These are phyloP conservation scores for Boleophthalmus pectinirostris DNA, from an alignment of 2,113 vertebrate species.

Conservation along the genomic window DNA sequence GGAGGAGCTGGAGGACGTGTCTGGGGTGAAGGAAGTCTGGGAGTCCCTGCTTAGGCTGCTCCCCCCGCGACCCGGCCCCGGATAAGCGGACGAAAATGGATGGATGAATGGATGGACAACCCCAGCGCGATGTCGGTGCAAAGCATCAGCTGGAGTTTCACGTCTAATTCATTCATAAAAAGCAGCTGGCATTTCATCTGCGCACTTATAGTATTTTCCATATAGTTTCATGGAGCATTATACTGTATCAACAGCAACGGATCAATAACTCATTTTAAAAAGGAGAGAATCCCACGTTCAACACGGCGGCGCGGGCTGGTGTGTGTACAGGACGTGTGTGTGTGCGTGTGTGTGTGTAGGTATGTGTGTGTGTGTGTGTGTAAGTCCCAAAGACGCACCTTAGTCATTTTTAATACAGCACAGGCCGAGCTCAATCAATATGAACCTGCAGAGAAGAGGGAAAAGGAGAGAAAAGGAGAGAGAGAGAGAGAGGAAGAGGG, in stretches of 20 bases:
- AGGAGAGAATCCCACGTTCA: background rate
- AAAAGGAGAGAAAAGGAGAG: background rate
- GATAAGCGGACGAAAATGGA: too few species aligned
- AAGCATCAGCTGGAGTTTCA: background rate
- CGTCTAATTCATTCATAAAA: background rate
- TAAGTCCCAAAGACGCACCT: slow-evolving; percentile 12
- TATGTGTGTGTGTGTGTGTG: slow-evolving; percentile 18
- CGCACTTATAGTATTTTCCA: background rate
- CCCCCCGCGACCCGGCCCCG: too few species aligned
- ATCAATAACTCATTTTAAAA: background rate
- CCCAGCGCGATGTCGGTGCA: too few species aligned
- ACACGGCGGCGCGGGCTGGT: background rate
- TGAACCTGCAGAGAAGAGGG: slow-evolving; percentile 22
- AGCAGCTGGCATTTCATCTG: background rate
- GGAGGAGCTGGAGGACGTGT: too few species aligned
- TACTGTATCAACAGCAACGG: background rate
- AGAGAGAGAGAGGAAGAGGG: background rate
- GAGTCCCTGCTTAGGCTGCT: too few species aligned
- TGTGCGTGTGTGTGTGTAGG: slow-evolving; percentile 6
- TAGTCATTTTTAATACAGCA: slow-evolving; percentile 47
- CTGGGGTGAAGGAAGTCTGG: too few species aligned
- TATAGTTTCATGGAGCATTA: background rate
- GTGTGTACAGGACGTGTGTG: background rate
- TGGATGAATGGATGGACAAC: too few species aligned
- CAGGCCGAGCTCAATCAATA: slow-evolving; percentile 43